A percentile compares a stretch with the other conserved stretches of the same genome.
These are phyloP conservation scores for Encarsia formosa DNA, from an alignment of 2,888 invertebrate species.

Conservation along the genomic window DNA sequence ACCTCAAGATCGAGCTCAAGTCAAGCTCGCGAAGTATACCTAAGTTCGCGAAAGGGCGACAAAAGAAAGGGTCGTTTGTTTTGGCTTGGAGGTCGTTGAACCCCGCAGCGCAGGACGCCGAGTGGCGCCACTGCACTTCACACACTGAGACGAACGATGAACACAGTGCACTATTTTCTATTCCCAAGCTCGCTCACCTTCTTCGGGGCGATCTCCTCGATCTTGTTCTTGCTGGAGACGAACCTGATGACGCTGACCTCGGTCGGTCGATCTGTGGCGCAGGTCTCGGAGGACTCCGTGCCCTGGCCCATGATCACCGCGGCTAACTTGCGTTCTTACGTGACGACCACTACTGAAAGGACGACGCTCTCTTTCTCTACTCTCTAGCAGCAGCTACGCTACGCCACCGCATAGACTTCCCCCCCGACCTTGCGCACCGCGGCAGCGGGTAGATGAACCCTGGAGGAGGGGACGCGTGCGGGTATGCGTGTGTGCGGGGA, in stretches of 20 bases:
- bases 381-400: no score
- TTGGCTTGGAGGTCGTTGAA: conserved; percentile 47
- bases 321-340: no score
- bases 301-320: conserved; percentile 45
- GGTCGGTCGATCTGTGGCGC: conserved; percentile 45
- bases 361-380: no score
- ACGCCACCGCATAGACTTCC: no score
- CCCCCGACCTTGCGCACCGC: no score
- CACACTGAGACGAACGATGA: background rate
- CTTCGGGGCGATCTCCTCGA: conserved; percentile 49
- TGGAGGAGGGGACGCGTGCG: no score
- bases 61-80: conserved; percentile 39
- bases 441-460: no score
- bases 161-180: no score
- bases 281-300: conserved; percentile 47
- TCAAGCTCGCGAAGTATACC: background rate
- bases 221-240: conserved; percentile 48
- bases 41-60: background rate
- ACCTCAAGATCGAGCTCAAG: background rate
- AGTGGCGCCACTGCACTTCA: conserved; percentile 8
- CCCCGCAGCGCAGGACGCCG: background rate
- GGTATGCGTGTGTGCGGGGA: no score
- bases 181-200: conserved; percentile 37
- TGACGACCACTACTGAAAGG: no score
- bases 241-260: conserved; percentile 50